phyloP scores from a whole-genome alignment of 2,888 invertebrate genomes.

The Ormyrus thymus region DNA sequence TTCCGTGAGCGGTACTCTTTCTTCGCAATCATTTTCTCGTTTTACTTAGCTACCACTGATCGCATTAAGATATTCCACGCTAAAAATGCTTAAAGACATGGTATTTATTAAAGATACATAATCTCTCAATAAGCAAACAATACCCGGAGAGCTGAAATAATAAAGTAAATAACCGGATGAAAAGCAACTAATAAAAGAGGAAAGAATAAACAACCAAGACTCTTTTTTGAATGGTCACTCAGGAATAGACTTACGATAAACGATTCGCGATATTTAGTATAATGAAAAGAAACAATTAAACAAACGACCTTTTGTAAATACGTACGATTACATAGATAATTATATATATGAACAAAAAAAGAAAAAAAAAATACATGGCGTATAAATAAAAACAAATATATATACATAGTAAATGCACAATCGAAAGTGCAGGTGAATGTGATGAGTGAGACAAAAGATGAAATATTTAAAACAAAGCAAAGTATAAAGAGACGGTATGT shows the following conservation, averaged over 20 bases:
- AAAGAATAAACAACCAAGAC: conserved; percentile 48
- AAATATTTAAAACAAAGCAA: conserved; percentile 34
- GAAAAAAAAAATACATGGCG: conserved; percentile 42
- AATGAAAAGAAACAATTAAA: conserved; percentile 44
- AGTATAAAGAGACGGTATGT: conserved; percentile 25
- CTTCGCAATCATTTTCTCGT: background rate
- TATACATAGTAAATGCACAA: conserved; percentile 39
- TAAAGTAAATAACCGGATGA: background rate
- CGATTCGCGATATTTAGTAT: conserved; percentile 65
- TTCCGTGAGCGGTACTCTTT: too few relatives aligned
- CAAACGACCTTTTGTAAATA: conserved; percentile 71
- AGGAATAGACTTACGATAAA: conserved; percentile 68
- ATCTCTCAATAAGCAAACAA: background rate
- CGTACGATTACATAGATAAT: conserved; percentile 63
- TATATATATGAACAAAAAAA: conserved; percentile 50
- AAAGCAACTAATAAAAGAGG: conserved; percentile 16
- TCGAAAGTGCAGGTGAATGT: conserved; percentile 39
- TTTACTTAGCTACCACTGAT: background rate
- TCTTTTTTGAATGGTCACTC: conserved; percentile 68
- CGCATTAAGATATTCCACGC: background rate
- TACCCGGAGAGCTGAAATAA: background rate
- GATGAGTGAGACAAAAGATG: conserved; percentile 25
- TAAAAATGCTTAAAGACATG: background rate
- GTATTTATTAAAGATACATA: too few relatives aligned
- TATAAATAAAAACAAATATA: conserved; percentile 58